phyloP scores from a whole-genome alignment of 2,797 vertebrate species.

The Naso thynnoides region DNA sequence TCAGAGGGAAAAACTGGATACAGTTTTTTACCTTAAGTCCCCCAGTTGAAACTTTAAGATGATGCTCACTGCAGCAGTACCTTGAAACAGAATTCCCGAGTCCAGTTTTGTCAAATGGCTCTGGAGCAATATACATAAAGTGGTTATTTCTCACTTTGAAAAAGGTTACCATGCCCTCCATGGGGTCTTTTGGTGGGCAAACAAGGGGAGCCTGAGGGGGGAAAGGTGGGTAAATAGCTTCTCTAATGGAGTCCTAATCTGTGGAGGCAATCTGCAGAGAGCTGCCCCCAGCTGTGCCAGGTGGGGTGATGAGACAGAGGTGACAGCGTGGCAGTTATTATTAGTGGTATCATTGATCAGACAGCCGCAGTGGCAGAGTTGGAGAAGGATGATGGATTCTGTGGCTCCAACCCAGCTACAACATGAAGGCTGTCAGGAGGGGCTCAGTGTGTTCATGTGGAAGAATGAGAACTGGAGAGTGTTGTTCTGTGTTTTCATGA shows the following conservation, averaged over 20 bases:
- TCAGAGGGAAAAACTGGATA: slow-evolving; percentile 42
- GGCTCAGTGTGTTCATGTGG: slow-evolving; percentile 13
- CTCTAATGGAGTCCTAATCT: slow-evolving; percentile 87
- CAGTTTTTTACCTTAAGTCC: slow-evolving; percentile 44
- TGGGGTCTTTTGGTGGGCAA: slow-evolving; percentile 77
- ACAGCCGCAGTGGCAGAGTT: slow-evolving; percentile 65
- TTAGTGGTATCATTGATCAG: slow-evolving; percentile 89
- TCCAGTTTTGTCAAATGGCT: slow-evolving; percentile 60
- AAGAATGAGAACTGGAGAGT: slow-evolving; percentile 1
- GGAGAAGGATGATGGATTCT: slow-evolving; percentile 82
- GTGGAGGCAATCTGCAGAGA: slow-evolving; percentile 83
- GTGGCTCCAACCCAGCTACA: slow-evolving; percentile 71
- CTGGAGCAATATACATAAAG: slow-evolving; percentile 62
- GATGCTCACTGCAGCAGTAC: slow-evolving; percentile 26
- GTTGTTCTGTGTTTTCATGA: slow-evolving; percentile 48
- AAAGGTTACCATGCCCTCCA: slow-evolving; percentile 76
- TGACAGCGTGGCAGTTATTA: slow-evolving; percentile 86
- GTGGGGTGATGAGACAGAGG: slow-evolving; percentile 79
- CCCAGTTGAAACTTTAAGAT: slow-evolving; percentile 50
- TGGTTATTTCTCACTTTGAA: slow-evolving; percentile 72
- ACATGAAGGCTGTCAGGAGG: slow-evolving; percentile 66
- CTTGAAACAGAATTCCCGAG: slow-evolving; percentile 32
- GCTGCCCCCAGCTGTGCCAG: slow-evolving; percentile 78
- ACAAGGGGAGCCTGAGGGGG: slow-evolving; percentile 78
- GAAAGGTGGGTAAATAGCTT: slow-evolving; percentile 83